These are phyloP conservation scores for Polyodon spathula DNA, from an alignment of 2,113 vertebrate species.

Conservation along the genomic window DNA sequence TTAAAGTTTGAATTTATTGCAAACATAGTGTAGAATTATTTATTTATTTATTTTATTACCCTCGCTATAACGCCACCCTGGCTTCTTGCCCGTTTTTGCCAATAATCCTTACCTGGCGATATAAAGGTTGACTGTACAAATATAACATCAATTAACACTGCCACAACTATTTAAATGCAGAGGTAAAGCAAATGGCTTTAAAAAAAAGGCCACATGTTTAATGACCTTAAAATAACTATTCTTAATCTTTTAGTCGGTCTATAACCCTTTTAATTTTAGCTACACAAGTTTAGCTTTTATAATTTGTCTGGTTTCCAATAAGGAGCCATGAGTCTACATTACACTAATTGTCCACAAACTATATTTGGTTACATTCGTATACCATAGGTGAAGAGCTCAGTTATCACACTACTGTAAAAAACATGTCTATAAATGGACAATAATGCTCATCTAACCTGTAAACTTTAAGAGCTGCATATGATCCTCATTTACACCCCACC, in stretches of 20 bases:
- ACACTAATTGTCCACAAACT: not conserved
- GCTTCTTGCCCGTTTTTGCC: too few relatives aligned
- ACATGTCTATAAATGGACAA: not conserved
- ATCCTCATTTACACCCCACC: too few relatives aligned
- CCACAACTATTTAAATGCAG: not conserved
- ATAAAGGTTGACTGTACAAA: not conserved
- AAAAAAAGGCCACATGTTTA: not conserved
- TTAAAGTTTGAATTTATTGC: too few relatives aligned
- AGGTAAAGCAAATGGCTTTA: not conserved
- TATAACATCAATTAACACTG: slow-evolving; percentile 7
- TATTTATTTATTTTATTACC: too few relatives aligned
- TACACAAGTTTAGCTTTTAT: not conserved
- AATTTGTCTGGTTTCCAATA: not conserved
- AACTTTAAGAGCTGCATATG: too few relatives aligned
- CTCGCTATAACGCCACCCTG: too few relatives aligned
- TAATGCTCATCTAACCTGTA: not conserved
- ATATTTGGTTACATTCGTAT: not conserved
- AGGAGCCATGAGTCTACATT: not conserved
- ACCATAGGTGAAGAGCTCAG: not conserved
- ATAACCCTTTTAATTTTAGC: not conserved
- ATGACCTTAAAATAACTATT: not conserved
- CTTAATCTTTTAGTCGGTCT: slow-evolving; percentile 6
- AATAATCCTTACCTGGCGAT: too few relatives aligned
- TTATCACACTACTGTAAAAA: not conserved
- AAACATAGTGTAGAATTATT: too few relatives aligned